Percentiles rank a stretch among this genome's conserved stretches.
Conservation (phyloP, 2,888 invertebrate species). For the Spicauda simplicius region DNA sequence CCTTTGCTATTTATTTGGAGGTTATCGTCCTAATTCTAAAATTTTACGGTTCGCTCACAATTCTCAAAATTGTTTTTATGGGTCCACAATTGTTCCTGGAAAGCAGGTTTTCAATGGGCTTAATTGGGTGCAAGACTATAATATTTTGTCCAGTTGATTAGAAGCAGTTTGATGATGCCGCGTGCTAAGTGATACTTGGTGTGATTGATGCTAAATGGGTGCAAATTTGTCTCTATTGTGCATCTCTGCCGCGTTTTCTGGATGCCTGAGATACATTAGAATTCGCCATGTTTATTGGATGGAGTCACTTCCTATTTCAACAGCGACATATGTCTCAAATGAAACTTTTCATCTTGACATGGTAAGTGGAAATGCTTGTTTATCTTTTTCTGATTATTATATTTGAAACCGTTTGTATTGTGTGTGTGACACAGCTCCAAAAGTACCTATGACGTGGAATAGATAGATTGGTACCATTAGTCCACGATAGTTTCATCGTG, state of each 20-base stretch:
- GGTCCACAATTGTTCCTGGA: slow-evolving; percentile 22
- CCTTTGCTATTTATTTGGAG: slow-evolving; percentile 1
- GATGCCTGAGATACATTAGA: slow-evolving; percentile 1
- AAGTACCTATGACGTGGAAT: too few relatives aligned
- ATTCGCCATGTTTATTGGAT: slow-evolving; percentile 19
- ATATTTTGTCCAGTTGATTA: slow-evolving; percentile 18
- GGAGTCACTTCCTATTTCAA: slow-evolving; percentile 20
- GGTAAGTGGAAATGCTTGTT: too few relatives aligned
- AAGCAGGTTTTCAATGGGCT: slow-evolving; percentile 27
- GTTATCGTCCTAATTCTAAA: slow-evolving; percentile 22
- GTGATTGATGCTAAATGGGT: slow-evolving; percentile 35
- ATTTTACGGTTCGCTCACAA: slow-evolving; percentile 15
- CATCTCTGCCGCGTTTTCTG: slow-evolving; percentile 16
- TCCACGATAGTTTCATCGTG: too few relatives aligned
- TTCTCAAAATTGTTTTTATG: slow-evolving; percentile 32
- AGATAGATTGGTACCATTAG: too few relatives aligned
- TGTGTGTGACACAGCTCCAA: too few relatives aligned
- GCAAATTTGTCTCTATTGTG: slow-evolving; percentile 34
- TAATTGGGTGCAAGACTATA: slow-evolving; percentile 19
- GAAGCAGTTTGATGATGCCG: slow-evolving; percentile 25
- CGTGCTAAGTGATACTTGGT: slow-evolving; percentile 21
- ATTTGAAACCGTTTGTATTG: too few relatives aligned
- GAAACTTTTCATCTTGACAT: too few relatives aligned
- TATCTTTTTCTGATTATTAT: too few relatives aligned
- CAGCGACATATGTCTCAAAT: background rate